Base-by-base conservation (phyloP, 92 coral and sea anemone genomes). In the Zoanthus solanderi region DNA sequence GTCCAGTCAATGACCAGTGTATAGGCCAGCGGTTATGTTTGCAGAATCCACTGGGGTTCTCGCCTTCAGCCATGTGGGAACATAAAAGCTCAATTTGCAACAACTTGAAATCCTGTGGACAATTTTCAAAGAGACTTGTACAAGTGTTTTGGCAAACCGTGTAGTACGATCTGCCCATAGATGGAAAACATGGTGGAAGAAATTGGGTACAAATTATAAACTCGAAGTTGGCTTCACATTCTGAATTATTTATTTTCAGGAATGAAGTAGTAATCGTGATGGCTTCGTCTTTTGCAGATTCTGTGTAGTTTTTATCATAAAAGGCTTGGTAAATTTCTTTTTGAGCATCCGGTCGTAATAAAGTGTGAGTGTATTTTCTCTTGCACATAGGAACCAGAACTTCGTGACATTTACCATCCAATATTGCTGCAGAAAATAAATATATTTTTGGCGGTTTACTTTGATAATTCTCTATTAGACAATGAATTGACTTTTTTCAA, bases 231-330 rank as follows among this genome's bases (percentile, higher is more conserved):
- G 58, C 18, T 8, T 34, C 28, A 9, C 85, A 81, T 11, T 9
- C 56, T 2, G 75, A 63, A 58, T 30, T 48, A 75, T 81, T 81
- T 0, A 14, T 1, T 4, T 7, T 48, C 44, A 65, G 60, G 7
- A 32, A 9, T 1, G 14, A 2, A 31, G 66, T 5, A 8, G 66
- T 5, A 12, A 12, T 31, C 0, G 63, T 18, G 6, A 44, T 30
- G 5, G 65, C 63, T 1, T 37, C 18, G 57, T 34, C 53, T 0
- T 13, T 12, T 14, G 30, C 45, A 3, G 85, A 46, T 44, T 81
- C 85, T 4, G 75, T 65, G 85, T 81, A 81, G 71, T 81, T 81
- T 71, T 67, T 81, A 30, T 28, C 60, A 23, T 81, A 81, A 28
- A 81, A 7, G 7, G 12, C 17, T 5, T 2, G 9, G 45, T 46